Percentiles rank a stretch among this genome's conserved stretches.
Conservation (phyloP, 2,113 vertebrate species). For the Eidolon helvum region DNA sequence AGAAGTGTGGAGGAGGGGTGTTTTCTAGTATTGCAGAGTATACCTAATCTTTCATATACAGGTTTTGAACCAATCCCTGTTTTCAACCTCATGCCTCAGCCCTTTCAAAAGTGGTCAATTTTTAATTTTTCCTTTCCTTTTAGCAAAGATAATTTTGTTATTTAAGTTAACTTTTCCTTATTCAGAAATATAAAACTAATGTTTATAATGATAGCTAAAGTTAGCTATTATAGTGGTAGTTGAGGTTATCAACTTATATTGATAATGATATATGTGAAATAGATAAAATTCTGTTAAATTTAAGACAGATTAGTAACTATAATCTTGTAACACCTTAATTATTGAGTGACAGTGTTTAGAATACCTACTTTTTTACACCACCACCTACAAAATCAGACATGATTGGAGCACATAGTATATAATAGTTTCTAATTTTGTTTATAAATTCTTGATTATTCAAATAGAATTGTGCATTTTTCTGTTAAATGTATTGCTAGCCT, state of each 20-base stretch:
- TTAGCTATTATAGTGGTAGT: neutral
- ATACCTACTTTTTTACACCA: neutral
- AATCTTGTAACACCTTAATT: neutral
- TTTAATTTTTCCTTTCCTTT: neutral
- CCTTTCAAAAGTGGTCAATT: neutral
- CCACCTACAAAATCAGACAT: neutral
- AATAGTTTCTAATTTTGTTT: constrained; percentile 32
- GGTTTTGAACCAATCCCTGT: neutral
- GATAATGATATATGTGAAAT: neutral
- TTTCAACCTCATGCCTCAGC: neutral
- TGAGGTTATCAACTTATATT: neutral
- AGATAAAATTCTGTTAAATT: neutral
- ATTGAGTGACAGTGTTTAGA: neutral
- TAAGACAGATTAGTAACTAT: neutral
- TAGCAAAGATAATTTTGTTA: neutral
- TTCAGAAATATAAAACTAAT: neutral
- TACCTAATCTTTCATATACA: neutral
- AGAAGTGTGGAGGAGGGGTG: neutral
- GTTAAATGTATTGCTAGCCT: neutral
- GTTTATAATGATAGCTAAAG: neutral
- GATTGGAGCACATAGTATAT: neutral
- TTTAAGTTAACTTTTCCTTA: neutral
- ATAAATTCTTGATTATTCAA: constrained; percentile 15
- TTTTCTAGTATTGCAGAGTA: neutral
- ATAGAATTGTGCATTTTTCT: neutral